phyloP scores from a whole-genome alignment of 2,888 invertebrate genomes.

The Drosophila mimetica region DNA sequence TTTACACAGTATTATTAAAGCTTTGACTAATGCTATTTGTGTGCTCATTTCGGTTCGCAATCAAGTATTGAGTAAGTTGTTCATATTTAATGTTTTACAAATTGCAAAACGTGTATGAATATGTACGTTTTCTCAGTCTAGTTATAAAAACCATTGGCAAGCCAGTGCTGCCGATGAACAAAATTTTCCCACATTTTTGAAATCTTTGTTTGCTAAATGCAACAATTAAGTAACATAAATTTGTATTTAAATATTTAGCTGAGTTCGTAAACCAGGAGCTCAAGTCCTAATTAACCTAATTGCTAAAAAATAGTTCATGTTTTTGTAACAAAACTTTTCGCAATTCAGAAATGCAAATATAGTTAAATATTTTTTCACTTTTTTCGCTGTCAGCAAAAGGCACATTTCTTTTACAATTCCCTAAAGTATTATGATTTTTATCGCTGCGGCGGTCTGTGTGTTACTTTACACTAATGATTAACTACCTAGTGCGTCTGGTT shows the following conservation, averaged over 20 bases:
- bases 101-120: constrained; percentile 33
- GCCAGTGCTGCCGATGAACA: constrained; percentile 26
- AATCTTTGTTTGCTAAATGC: constrained; percentile 62
- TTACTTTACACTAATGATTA: constrained; percentile 50
- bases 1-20: constrained; percentile 59
- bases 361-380: constrained; percentile 17
- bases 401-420: constrained; percentile 63
- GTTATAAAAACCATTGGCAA: constrained; percentile 55
- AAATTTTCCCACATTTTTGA: constrained; percentile 26
- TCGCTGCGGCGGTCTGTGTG: constrained; percentile 18
- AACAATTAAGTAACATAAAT: constrained; percentile 66
- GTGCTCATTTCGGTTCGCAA: constrained; percentile 49
- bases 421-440: constrained; percentile 26
- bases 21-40: constrained; percentile 62
- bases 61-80: constrained; percentile 57
- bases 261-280: constrained; percentile 5
- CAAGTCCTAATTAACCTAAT: constrained; percentile 4
- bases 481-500: constrained; percentile 52
- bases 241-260: constrained; percentile 35
- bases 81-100: constrained; percentile 26
- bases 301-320: constrained; percentile 31
- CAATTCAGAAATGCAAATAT: constrained; percentile 28
- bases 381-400: constrained; percentile 53
- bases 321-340: constrained; percentile 14
- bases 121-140: constrained; percentile 67